These are phyloP conservation scores for Perca schrenkii DNA, from an alignment of 2,113 vertebrate genomes.

Conservation along the genomic window DNA sequence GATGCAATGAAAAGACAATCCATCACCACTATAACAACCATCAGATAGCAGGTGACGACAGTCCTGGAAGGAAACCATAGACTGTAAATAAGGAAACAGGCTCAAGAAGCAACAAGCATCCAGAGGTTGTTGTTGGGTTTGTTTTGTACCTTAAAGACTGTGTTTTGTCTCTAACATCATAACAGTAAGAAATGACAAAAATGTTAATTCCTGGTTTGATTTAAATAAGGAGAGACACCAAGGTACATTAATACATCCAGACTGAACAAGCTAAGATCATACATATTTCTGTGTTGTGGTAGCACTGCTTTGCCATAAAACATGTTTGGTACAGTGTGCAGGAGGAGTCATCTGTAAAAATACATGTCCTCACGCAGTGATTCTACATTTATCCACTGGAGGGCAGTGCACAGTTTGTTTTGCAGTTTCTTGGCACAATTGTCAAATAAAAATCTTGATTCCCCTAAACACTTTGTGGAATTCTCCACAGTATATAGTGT, in stretches of 20 bases:
- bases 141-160: neutral
- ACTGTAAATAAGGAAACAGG: neutral
- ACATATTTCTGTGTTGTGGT: neutral
- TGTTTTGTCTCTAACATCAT: neutral
- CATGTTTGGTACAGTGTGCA: neutral
- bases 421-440: neutral
- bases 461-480: neutral
- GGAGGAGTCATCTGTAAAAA: neutral
- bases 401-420: neutral
- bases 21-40: neutral
- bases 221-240: neutral
- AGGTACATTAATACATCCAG: neutral
- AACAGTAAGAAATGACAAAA: neutral
- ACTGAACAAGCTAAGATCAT: neutral
- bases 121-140: neutral
- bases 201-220: neutral
- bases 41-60: neutral
- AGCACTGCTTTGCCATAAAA: neutral
- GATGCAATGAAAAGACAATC: neutral
- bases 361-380: neutral
- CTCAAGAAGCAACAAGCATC: neutral
- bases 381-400: conserved; percentile 19
- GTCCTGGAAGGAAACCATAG: too few species aligned
- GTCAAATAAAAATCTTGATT: neutral
- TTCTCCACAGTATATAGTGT: neutral